Conservation (phyloP, 1,140 invertebrate species). For the Drosophila bifasciata region DNA sequence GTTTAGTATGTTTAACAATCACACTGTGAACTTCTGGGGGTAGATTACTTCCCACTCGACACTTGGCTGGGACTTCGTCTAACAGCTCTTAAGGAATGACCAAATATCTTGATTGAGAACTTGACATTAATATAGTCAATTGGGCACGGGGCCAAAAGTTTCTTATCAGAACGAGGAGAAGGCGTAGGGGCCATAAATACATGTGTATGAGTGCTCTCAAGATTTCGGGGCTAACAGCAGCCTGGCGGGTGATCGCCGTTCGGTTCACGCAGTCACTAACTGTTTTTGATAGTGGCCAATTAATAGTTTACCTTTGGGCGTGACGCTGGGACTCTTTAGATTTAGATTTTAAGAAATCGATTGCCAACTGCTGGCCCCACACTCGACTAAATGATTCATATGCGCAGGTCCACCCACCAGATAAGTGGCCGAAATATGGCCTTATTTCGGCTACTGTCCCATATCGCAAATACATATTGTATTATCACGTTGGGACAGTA, state of each 20-base stretch:
- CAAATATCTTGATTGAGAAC: constrained; percentile 18
- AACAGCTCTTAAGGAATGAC: constrained; percentile 26
- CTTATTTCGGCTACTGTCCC: constrained; percentile 9
- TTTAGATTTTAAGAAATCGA: constrained; percentile 23
- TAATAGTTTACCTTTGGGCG: constrained; percentile 44
- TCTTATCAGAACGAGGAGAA: constrained; percentile 16
- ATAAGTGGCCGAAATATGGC: background rate
- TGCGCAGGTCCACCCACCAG: background rate
- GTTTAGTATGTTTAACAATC: constrained; percentile 7
- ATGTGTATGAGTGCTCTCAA: constrained; percentile 21
- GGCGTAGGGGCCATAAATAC: constrained; percentile 12
- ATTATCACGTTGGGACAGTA: constrained; percentile 36
- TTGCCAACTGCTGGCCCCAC: background rate
- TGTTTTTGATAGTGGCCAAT: constrained; percentile 60
- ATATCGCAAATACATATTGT: background rate
- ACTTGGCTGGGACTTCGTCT: background rate
- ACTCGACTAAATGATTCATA: constrained; percentile 41
- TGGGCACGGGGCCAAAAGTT: constrained; percentile 18
- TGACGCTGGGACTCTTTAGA: constrained; percentile 25
- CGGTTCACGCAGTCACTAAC: constrained; percentile 54
- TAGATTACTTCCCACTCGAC: constrained; percentile 16
- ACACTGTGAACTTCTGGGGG: constrained; percentile 14
- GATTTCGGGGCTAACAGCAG: constrained; percentile 36
- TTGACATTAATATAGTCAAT: constrained; percentile 28
- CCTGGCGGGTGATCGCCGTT: constrained; percentile 6